Conservation (phyloP, 1,140 invertebrate species). For the Ceratina japonica region DNA sequence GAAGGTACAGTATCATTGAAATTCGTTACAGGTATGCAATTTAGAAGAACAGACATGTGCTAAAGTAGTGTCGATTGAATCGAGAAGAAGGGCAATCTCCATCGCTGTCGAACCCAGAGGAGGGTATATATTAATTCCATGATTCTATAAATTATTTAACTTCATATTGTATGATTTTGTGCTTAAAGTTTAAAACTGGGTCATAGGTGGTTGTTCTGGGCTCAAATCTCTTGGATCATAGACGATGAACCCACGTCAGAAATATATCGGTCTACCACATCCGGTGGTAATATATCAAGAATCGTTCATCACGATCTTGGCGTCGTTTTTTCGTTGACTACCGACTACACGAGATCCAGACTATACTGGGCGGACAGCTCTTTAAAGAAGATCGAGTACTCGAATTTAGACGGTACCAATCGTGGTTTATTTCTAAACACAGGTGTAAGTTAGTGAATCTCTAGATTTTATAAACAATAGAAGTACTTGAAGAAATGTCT, state of each 20-base stretch:
- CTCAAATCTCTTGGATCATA: constrained; percentile 71
- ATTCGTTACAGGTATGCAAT: constrained; percentile 78
- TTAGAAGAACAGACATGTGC: constrained; percentile 81
- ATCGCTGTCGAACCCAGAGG: constrained; percentile 89
- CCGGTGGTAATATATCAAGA: constrained; percentile 82
- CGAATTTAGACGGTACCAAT: constrained; percentile 87
- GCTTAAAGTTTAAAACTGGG: constrained; percentile 36
- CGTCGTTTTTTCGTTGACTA: constrained; percentile 84
- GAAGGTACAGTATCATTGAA: no score
- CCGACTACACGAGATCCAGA: constrained; percentile 84
- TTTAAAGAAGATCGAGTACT: constrained; percentile 87
- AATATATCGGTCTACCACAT: constrained; percentile 85
- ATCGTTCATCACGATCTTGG: constrained; percentile 82
- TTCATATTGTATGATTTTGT: no score
- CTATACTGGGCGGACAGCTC: constrained; percentile 90
- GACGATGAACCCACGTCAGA: constrained; percentile 74
- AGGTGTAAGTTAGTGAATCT: constrained; percentile 35
- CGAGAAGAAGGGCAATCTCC: constrained; percentile 89
- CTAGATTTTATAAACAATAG: background rate
- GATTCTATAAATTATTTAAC: no score
- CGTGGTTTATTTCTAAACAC: constrained; percentile 76
- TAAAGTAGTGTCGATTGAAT: constrained; percentile 84
- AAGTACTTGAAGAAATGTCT: background rate
- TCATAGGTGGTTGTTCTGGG: constrained; percentile 81
- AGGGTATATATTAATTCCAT: constrained; percentile 77